Evolutionary conservation across 2,888 invertebrate species (phyloP).

Genomic region (Bombyx huttoni): DNA sequence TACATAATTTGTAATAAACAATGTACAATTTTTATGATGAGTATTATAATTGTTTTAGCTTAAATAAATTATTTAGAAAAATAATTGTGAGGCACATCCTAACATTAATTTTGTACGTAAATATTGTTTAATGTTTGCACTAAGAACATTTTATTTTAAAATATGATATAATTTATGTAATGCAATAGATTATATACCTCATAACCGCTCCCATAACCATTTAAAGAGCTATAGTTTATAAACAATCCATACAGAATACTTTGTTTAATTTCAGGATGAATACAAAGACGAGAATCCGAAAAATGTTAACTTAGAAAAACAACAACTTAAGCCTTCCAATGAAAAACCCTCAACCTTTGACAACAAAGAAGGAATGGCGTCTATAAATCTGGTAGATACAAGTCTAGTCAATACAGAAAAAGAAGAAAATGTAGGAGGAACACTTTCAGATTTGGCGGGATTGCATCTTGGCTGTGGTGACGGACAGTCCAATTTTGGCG

Average conservation of each 20-base stretch:
- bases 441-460: slow-evolving; percentile 52
- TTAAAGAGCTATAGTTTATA: background rate
- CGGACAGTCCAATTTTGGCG: slow-evolving; percentile 39
- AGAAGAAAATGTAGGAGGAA: slow-evolving; percentile 14
- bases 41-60: too few relatives aligned
- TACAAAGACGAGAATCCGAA: slow-evolving; percentile 64
- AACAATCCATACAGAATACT: background rate
- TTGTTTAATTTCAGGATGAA: slow-evolving; percentile 65
- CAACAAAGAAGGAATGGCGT: slow-evolving; percentile 21
- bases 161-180: too few relatives aligned
- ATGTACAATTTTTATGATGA: too few relatives aligned
- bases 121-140: background rate
- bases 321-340: slow-evolving; percentile 19
- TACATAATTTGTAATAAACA: too few relatives aligned
- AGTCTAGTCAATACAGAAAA: slow-evolving; percentile 21
- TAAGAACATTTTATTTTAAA: background rate
- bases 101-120: background rate
- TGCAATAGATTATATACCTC: too few relatives aligned
- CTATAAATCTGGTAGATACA: slow-evolving; percentile 44
- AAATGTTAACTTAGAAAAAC: slow-evolving; percentile 21
- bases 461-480: slow-evolving; percentile 44
- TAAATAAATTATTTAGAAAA: background rate
- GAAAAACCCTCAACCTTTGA: slow-evolving; percentile 16
- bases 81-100: background rate
- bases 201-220: too few relatives aligned